Evolutionary conservation across 2,797 vertebrate genomes (phyloP), one percentile per base, ranked within the genome.

Genomic region (Florisuga fusca): DNA sequence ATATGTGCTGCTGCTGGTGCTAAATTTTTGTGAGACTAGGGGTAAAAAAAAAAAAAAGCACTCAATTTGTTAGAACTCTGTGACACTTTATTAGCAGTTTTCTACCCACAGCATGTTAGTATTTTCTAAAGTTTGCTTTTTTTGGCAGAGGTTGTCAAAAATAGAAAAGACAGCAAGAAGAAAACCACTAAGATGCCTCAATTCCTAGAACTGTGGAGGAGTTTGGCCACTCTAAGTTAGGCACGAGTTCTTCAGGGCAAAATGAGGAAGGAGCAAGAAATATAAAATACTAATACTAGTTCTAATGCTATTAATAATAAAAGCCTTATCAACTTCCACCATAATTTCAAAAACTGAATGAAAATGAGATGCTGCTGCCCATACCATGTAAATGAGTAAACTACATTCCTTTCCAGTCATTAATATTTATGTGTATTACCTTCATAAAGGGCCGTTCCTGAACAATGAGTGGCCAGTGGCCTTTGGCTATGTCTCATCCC

Each of bases 81-180:
- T 81, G 51, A 50, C 62, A 78, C 17, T 34, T 36, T 78, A 76
- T 43, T 8, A 38, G 4, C 45, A 51, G n/a, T 71, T 87, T 91
- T n/a, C 15, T 80, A 73, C 12, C 3, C n/a, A 74, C 10, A 62
- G 53, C 45, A 38, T n/a, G 22, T 48, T 84, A 93, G 61, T 17
- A 57, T 91, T 96, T 96, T 80, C 72, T 54, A 74, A 95, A 93
- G 12, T 38, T 87, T 95, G 53, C 8, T 79, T 72, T 91, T 79
- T 72, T 91, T 84, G 55, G 68, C 55, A 80, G 38, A 82, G 34
- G 3, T 67, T 87, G 77, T 87, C 43, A 61, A 33, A 75, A 84
- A 25, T 21, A 78, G 38, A 76, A 74, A 61, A 87, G 50, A 77
- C 22, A 73, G 6, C 25, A 19, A 48, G 41, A 73, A 85, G 34